phyloP scores from a whole-genome alignment of 2,888 invertebrate genomes.

The Lepidonotus clava region DNA sequence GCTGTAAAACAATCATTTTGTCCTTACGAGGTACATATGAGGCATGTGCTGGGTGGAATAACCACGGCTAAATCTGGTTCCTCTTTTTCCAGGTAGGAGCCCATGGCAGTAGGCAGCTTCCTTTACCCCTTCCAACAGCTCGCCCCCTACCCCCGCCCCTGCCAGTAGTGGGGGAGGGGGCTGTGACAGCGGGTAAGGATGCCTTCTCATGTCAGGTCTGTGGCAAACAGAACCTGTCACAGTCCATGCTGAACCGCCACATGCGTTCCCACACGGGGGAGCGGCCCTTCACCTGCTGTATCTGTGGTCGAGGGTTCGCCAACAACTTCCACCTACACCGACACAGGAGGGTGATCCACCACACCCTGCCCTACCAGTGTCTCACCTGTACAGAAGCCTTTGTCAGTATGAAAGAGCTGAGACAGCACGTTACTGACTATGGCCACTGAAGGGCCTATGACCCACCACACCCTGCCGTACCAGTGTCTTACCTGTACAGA shows the following conservation, averaged over 20 bases:
- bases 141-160: no score
- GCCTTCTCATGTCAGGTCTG: background rate
- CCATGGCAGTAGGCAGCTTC: no score
- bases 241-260: background rate
- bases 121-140: no score
- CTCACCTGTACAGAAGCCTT: background rate
- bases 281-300: background rate
- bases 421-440: no score
- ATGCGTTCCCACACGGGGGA: slow-evolving; percentile 9
- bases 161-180: no score
- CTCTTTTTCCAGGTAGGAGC: no score
- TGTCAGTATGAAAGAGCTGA: background rate
- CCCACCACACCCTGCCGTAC: slow-evolving; percentile 9
- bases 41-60: no score
- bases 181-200: no score
- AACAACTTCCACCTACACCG: slow-evolving; percentile 27
- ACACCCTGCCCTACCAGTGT: slow-evolving; percentile 33
- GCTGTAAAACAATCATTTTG: no score
- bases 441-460: no score
- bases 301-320: background rate
- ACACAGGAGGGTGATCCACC: background rate
- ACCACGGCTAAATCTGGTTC: no score
- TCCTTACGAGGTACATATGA: no score
- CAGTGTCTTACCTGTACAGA: slow-evolving; percentile 2
- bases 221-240: background rate